A percentile compares a stretch with the other conserved stretches of the same genome.
These are phyloP conservation scores for Sebastiscus albofasciatus DNA, from an alignment of 2,797 vertebrate genomes.

Conservation along the genomic window DNA sequence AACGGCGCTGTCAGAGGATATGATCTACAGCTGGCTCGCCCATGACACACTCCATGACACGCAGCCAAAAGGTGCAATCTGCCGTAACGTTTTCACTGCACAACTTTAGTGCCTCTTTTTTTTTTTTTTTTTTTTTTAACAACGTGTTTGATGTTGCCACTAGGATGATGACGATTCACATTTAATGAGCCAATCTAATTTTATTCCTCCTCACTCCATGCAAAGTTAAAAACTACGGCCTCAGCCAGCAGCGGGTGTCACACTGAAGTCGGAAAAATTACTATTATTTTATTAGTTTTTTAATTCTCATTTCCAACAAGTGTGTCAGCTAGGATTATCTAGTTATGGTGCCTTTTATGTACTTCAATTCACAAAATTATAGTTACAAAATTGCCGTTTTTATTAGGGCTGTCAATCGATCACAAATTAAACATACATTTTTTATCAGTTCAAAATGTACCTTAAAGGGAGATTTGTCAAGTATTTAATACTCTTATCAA, in stretches of 20 bases:
- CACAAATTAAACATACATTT: too few species aligned
- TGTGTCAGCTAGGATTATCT: background rate
- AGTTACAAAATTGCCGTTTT: background rate
- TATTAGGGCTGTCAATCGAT: too few species aligned
- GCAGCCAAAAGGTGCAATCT: constrained; percentile 41
- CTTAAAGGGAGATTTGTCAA: too few species aligned
- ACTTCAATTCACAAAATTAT: background rate
- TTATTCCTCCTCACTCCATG: constrained; percentile 1
- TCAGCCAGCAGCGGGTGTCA: background rate
- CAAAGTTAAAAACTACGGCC: background rate
- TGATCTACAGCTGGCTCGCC: constrained; percentile 45
- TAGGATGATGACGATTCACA: constrained; percentile 25
- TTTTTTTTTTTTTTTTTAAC: background rate
- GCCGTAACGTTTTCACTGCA: constrained; percentile 9
- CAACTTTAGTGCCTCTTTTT: background rate
- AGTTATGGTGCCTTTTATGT: background rate
- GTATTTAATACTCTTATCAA: too few species aligned
- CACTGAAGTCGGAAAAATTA: background rate
- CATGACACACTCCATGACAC: constrained; percentile 8
- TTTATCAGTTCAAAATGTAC: too few species aligned
- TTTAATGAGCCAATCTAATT: constrained; percentile 14
- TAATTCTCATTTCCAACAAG: background rate
- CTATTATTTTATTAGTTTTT: background rate
- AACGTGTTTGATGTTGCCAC: constrained; percentile 6
- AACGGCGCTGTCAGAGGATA: constrained; percentile 38